Percentiles rank a stretch among this genome's conserved stretches.
phyloP scores from a whole-genome alignment of 2,888 invertebrate species.

The Rhimphoctona megacephalus region DNA sequence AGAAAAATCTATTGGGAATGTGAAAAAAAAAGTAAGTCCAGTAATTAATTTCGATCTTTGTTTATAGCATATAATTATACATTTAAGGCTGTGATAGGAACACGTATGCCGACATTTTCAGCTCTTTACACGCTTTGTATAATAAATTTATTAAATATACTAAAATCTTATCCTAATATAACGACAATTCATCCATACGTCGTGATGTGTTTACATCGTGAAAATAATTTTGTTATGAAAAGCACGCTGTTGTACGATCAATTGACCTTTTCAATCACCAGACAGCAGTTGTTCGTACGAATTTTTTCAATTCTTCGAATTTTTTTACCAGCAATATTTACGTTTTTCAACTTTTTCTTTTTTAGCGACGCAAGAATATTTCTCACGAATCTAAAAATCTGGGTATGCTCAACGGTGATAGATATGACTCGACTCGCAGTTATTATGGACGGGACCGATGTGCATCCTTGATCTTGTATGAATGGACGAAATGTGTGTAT shows the following conservation, averaged over 20 bases:
- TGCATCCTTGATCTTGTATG: slow-evolving; percentile 44
- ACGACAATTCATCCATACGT: slow-evolving; percentile 51
- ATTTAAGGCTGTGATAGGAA: slow-evolving; percentile 71
- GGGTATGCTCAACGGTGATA: slow-evolving; percentile 60
- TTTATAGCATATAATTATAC: slow-evolving; percentile 63
- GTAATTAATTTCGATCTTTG: slow-evolving; percentile 49
- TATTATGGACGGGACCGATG: slow-evolving; percentile 65
- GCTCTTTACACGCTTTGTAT: slow-evolving; percentile 65
- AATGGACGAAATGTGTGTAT: slow-evolving; percentile 41
- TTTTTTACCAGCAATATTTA: background rate
- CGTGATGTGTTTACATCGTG: slow-evolving; percentile 51
- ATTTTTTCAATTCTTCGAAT: background rate
- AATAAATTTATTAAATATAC: slow-evolving; percentile 55
- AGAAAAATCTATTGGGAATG: background rate
- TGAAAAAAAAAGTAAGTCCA: background rate
- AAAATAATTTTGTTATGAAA: slow-evolving; percentile 55
- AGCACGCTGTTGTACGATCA: slow-evolving; percentile 14
- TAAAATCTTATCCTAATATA: slow-evolving; percentile 62
- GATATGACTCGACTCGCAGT: slow-evolving; percentile 57
- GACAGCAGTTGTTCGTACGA: background rate
- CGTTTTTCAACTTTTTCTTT: background rate
- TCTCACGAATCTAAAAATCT: slow-evolving; percentile 57
- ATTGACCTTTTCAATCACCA: slow-evolving; percentile 13
- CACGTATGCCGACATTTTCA: slow-evolving; percentile 65
- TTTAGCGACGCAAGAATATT: slow-evolving; percentile 14